Base-by-base conservation (phyloP, 2,888 invertebrate species). In the Agriopis aurantiaria region DNA sequence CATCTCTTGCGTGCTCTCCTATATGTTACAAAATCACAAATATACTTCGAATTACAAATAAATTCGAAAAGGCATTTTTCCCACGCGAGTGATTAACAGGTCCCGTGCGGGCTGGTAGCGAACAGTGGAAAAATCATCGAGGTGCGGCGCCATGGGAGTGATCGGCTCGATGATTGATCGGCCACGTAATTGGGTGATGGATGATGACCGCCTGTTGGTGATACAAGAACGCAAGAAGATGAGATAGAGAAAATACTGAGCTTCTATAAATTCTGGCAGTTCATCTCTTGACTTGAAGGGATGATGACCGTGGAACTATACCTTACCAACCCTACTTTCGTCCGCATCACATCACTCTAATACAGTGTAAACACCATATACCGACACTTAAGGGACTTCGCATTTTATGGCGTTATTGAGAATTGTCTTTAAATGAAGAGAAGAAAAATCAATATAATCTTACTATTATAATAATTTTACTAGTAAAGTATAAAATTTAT, bases 141-240 rank as follows among this genome's bases (percentile, higher is more conserved):
- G 84, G 81, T 80, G 70, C 55, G 62, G 74, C 87, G 87, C 88
- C 91, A 78, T 82, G 92, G 93, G 92, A 91, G 92, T 91, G 92
- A 93, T 93, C 92, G 88, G 88, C 79, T 86, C 92, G 95, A 96
- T 96, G 96, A 97, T 96, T 96, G 96, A 96, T 96, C 96, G 94
- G 87, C 82, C 82, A 78, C 91, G 95, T 96, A 96, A 97, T 96
- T 96, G 96, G 95, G 95, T 96, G 97, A 97, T 96, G 95, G 96
- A 97, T 96, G 96, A 94, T 76, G 74, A 68, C 71, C 67, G 57
- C 40, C 45, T 72, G 62, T 63, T 63, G 71, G 58, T 65, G 62
- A 71, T 53, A 61, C 61, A 23, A 46, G 53, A 57, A 17, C 12
- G 23, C 17, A 56, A 40, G 40, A 17, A 45, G 43, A 48, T 46